Evolutionary conservation across 2,888 invertebrate species (phyloP), one percentile per base, ranked within the genome.

Genomic region (Sarcophaga subvicina): DNA sequence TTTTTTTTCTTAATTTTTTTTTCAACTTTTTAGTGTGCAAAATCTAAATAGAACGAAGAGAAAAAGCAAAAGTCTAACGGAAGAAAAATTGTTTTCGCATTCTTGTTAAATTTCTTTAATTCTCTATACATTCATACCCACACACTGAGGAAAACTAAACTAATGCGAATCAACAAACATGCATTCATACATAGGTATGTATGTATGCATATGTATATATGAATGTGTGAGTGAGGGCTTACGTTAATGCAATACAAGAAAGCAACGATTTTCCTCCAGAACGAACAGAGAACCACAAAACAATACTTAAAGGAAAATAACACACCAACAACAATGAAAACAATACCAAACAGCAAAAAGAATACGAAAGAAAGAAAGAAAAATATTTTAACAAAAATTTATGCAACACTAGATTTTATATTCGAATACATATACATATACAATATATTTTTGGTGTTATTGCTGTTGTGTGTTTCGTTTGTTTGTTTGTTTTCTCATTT

Each of bases 341-440:
- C 54, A 54, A 54, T 17, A 54, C 12, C 54, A 3, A 49, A 54
- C 22, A 22, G 14, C 54, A 17, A 27, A 67, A 20, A 59, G 22
- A 64, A 22, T n/a, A 70, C 54, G 49, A 47, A 75, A 22, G 27
- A 62, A n/a, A n/a, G 22, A 22, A 37, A 47, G 76, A 45, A 63
- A 85, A 77, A 81, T 64, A 85, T 85, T 85, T 85, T 73, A 69
- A 77, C 72, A 73, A 73, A 77, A 85, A 85, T 81, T 78, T 85
- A 85, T 81, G 78, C 81, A 85, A 22, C 77, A 69, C 63, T 78
- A 64, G 80, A 76, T 76, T 78, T 78, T 14, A 62, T 45, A 66
- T 62, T 49, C 20, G 62, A 60, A 60, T 54, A 49, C 49, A 14
- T 49, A 49, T 2, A 14, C 4, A 49, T 4, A 54, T 54, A 54